Conservation (phyloP, 2,888 invertebrate genomes). For the Ceratothoa steindachneri region DNA sequence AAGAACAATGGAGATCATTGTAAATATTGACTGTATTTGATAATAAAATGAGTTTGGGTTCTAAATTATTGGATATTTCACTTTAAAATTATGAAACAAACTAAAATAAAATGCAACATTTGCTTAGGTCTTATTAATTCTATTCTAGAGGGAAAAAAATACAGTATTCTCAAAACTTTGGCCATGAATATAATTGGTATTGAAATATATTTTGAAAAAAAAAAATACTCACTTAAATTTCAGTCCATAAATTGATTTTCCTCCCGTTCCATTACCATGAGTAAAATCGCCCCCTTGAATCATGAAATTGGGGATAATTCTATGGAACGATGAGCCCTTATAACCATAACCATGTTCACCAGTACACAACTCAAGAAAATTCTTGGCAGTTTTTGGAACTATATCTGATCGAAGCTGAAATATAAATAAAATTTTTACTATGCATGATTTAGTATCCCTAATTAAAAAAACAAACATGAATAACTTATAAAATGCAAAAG, state of each 20-base stretch:
- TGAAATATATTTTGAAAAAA: not conserved
- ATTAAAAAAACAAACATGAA: too few relatives aligned
- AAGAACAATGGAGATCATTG: too few relatives aligned
- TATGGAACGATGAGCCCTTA: conserved; percentile 56
- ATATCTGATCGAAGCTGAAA: conserved; percentile 14
- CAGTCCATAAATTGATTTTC: conserved; percentile 56
- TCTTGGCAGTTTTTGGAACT: conserved; percentile 86
- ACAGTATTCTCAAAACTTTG: not conserved
- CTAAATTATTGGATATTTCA: too few relatives aligned
- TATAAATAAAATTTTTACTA: too few relatives aligned
- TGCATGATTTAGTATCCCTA: too few relatives aligned
- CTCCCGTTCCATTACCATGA: conserved; percentile 60
- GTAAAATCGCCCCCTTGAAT: conserved; percentile 62
- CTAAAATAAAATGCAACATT: too few relatives aligned
- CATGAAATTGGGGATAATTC: conserved; percentile 59
- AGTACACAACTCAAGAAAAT: conserved; percentile 45
- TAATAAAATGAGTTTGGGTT: too few relatives aligned
- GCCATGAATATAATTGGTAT: not conserved
- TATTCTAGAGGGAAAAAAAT: not conserved
- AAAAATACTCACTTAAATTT: conserved; percentile 49
- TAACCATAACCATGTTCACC: conserved; percentile 52
- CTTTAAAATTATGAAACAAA: too few relatives aligned
- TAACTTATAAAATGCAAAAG: too few relatives aligned
- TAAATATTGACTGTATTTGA: too few relatives aligned
- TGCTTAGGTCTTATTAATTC: too few relatives aligned